Conservation (phyloP, 1,140 invertebrate genomes). For the Pachypeltis micranthus region DNA sequence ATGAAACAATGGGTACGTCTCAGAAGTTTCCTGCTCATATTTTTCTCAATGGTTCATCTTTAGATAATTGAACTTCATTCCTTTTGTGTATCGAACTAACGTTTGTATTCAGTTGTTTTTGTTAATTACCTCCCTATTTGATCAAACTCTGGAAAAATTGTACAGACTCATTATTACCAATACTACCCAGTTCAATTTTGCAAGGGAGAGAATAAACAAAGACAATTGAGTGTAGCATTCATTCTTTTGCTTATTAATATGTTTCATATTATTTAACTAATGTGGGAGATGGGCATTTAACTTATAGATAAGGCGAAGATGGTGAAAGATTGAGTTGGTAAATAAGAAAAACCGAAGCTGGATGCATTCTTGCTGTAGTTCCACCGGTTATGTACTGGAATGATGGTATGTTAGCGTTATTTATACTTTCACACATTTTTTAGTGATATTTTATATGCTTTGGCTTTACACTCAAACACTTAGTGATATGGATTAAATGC, state of each 20-base stretch:
- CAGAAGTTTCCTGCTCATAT: background rate
- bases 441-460: background rate
- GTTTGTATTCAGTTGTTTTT: background rate
- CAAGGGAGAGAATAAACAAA: too few species aligned
- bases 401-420: background rate
- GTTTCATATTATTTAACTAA: background rate
- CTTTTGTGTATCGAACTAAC: background rate
- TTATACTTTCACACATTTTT: background rate
- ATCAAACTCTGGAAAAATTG: background rate
- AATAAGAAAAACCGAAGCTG: background rate
- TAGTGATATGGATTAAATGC: background rate
- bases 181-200: too few species aligned
- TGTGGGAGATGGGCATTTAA: background rate
- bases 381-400: background rate
- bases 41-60: background rate
- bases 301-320: constrained; percentile 2
- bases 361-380: background rate
- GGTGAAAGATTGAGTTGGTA: constrained; percentile 2
- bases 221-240: too few species aligned
- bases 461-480: background rate
- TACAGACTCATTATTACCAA: background rate
- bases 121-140: background rate
- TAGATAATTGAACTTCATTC: background rate
- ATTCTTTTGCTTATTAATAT: background rate
- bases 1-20: constrained; percentile 70